Evolutionary conservation across 2,113 vertebrate species (phyloP), one percentile per base, ranked within the genome.

Genomic region (Mohoua ochrocephala): DNA sequence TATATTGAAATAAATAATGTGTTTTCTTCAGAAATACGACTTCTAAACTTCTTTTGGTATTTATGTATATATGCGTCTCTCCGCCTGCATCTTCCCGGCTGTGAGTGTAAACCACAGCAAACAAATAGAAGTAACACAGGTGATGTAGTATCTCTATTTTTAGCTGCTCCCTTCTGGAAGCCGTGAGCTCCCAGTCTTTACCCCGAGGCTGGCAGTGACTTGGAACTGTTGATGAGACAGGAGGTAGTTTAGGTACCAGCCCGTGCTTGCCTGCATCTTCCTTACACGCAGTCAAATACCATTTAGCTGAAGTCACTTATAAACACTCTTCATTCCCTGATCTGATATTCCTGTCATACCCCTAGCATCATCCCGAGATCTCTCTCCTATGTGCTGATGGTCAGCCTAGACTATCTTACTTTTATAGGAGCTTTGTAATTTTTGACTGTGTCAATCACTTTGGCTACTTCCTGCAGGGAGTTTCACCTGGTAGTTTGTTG

Each of bases 11-110:
- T 54, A 79, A 75, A 65, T 22, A n/a, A 10, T 30, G 4, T 28
- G 11, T 5, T 83, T 65, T 31, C 33, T 91, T 79, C 13, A 30
- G 26, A 65, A 50, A 37, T 56, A 31, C 1, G 18, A 42, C 15
- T 45, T 92, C 30, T 64, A 54, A 64, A 45, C 61, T 65, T 68
- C 49, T 57, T 45, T 63, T 26, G n/a, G 3, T 44, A 4, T 28
- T 2, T 22, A 3, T 42, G 5, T 60, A 2, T 7, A 2, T 20
- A 6, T 4, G 4, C 26, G 11, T 57, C 2, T 74, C 27, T 45
- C 67, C 71, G 54, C 23, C 50, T 68, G 27, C 45, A 10, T 39
- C 56, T 70, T 78, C 70, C 49, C 17, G 13, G 13, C 65, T 53
- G 0, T 70, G 54, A 61, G 33, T 22, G 30, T 28, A 45, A 92